Evolutionary conservation across 1,140 invertebrate species (phyloP).

Genomic region (Bathynomus jamesi): DNA sequence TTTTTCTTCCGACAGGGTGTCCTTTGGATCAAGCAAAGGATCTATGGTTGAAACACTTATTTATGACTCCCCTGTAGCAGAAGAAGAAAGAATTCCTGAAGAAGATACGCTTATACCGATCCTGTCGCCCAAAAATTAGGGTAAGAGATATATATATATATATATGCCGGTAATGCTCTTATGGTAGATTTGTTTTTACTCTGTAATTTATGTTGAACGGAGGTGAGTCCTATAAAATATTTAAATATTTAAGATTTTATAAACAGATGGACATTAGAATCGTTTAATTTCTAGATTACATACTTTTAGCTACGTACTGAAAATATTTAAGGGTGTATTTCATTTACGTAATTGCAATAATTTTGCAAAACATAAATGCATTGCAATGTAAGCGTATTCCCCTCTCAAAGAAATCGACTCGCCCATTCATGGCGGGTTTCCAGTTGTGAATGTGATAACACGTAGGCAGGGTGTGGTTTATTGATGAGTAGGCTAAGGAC

Average conservation of each 20-base stretch:
- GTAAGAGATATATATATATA: too few relatives aligned
- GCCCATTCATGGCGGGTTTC: background rate
- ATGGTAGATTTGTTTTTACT: too few relatives aligned
- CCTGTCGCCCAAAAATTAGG: slow-evolving; percentile 29
- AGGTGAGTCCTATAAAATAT: too few relatives aligned
- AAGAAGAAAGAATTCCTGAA: slow-evolving; percentile 47
- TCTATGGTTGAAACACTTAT: slow-evolving; percentile 91
- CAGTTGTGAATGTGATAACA: background rate
- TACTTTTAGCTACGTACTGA: too few relatives aligned
- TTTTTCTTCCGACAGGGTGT: slow-evolving; percentile 58
- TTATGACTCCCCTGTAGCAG: slow-evolving; percentile 68
- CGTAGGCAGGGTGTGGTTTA: background rate
- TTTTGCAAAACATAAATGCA: too few relatives aligned
- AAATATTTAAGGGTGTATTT: too few relatives aligned
- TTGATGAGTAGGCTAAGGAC: background rate
- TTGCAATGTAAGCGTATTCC: background rate
- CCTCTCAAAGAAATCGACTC: background rate
- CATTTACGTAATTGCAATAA: too few relatives aligned
- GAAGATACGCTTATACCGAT: slow-evolving; percentile 22
- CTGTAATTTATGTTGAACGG: too few relatives aligned
- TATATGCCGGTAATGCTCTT: too few relatives aligned
- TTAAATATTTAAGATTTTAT: too few relatives aligned
- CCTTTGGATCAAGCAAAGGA: slow-evolving; percentile 84
- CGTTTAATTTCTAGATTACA: too few relatives aligned
- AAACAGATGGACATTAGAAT: too few relatives aligned